phyloP scores from a whole-genome alignment of 1,140 invertebrate genomes.

The Gryllus bimaculatus region DNA sequence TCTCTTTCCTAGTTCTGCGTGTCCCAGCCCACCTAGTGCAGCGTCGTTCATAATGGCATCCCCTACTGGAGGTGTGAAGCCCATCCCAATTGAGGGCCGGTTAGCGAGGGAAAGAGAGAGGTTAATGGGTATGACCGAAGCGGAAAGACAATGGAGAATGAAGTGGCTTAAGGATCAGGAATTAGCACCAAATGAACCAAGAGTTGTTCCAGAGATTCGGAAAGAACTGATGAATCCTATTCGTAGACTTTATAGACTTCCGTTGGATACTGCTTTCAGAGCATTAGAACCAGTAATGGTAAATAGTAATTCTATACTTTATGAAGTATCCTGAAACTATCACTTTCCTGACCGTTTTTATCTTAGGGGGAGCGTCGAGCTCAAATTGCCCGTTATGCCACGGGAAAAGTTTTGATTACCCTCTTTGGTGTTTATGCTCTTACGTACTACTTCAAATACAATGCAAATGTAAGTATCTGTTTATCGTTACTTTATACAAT shows the following conservation, averaged over 20 bases:
- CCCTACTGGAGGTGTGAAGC: conserved; percentile 49
- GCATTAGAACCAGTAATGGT: conserved; percentile 50
- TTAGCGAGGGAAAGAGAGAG: conserved; percentile 63
- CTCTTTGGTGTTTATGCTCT: conserved; percentile 38
- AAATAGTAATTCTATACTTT: conserved; percentile 23
- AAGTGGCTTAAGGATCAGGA: conserved; percentile 76
- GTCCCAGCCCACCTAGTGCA: no score
- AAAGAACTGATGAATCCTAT: conserved; percentile 64
- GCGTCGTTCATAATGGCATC: neutral
- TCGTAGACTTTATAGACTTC: conserved; percentile 59
- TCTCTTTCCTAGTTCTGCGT: no score
- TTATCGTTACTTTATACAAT: neutral
- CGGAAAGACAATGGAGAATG: conserved; percentile 71
- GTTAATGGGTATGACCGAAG: conserved; percentile 67
- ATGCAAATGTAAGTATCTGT: conserved; percentile 52
- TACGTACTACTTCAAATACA: conserved; percentile 72
- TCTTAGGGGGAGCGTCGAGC: conserved; percentile 47
- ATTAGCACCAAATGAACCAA: conserved; percentile 60
- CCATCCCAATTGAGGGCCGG: conserved; percentile 64
- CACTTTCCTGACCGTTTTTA: neutral
- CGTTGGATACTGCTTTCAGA: conserved; percentile 49
- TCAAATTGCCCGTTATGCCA: conserved; percentile 44
- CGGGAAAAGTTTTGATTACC: conserved; percentile 49
- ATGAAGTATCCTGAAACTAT: conserved; percentile 14
- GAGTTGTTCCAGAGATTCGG: conserved; percentile 52